Evolutionary conservation across 1,140 invertebrate species (phyloP).

Genomic region (Leptoteleia sp.): DNA sequence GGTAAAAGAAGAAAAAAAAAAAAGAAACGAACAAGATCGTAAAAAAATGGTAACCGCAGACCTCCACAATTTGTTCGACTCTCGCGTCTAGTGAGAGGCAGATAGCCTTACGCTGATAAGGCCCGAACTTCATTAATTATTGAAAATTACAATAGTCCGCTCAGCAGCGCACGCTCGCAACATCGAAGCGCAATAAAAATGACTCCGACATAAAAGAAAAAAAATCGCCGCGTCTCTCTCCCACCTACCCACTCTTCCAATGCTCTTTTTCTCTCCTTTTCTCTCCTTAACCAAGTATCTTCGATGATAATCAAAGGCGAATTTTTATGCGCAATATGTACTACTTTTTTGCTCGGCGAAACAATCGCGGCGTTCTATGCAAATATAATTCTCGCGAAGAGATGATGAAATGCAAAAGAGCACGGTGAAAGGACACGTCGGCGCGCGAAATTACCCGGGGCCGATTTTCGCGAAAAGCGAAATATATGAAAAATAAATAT

Average conservation of each 20-base stretch:
- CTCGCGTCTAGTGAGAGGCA: too few species aligned
- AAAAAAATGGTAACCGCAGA: too few species aligned
- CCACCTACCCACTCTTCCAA: too few species aligned
- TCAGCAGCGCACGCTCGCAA: conserved; percentile 30
- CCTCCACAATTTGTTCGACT: too few species aligned
- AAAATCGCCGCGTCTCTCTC: conserved; percentile 12
- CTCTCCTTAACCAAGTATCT: conserved; percentile 18
- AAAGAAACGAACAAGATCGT: too few species aligned
- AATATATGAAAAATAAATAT: too few species aligned
- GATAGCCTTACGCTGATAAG: conserved; percentile 53
- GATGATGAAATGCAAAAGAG: conserved; percentile 11
- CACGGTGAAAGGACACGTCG: conserved; percentile 43
- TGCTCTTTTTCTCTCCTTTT: conserved; percentile 7
- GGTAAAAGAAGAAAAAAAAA: too few species aligned
- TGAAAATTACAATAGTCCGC: conserved; percentile 46
- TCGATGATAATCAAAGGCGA: conserved; percentile 50
- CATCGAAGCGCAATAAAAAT: conserved; percentile 32
- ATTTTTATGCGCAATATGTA: conserved; percentile 63
- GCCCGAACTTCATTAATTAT: conserved; percentile 53
- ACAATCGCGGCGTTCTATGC: conserved; percentile 56
- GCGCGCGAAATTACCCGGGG: conserved; percentile 1
- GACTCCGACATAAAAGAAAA: conserved; percentile 29
- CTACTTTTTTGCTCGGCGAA: conserved; percentile 56
- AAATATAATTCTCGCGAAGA: conserved; percentile 57
- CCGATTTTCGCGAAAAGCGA: conserved; percentile 2